A percentile compares a stretch with the other conserved stretches of the same genome.
Evolutionary conservation across 2,888 invertebrate genomes (phyloP).

Genomic region (Latrodectus hesperus): DNA sequence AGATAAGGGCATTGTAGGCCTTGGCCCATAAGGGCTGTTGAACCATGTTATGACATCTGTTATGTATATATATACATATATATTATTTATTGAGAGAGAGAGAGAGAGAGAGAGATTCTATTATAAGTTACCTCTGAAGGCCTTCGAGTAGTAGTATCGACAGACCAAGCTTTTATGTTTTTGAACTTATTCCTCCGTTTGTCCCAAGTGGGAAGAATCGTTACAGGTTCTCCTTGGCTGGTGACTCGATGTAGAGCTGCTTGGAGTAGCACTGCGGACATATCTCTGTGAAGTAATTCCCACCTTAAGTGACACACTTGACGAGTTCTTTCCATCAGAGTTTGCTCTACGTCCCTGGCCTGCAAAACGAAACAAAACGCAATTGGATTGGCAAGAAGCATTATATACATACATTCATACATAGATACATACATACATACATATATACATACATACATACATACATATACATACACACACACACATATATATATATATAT

Average conservation of each 20-base stretch:
- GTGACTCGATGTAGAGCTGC: slow-evolving; percentile 61
- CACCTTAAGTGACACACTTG: slow-evolving; percentile 69
- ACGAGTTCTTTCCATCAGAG: slow-evolving; percentile 56
- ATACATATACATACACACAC: too few species aligned
- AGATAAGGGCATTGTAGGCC: too few species aligned
- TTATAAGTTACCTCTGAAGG: slow-evolving; percentile 37
- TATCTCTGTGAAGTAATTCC: slow-evolving; percentile 66
- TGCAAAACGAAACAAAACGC: neutral
- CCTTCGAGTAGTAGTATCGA: slow-evolving; percentile 61
- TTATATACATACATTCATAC: too few species aligned
- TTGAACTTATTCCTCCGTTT: slow-evolving; percentile 56
- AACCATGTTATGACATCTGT: too few species aligned
- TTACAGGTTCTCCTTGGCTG: slow-evolving; percentile 49
- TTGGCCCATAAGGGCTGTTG: too few species aligned
- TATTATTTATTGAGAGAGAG: neutral
- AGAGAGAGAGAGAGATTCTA: too few species aligned
- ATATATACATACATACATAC: too few species aligned
- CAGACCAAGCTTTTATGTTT: slow-evolving; percentile 63
- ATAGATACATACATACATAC: too few species aligned
- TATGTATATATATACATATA: neutral
- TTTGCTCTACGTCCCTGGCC: slow-evolving; percentile 66
- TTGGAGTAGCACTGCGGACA: slow-evolving; percentile 59
- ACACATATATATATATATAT: too few species aligned
- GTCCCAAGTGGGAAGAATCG: slow-evolving; percentile 64
- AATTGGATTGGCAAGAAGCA: too few species aligned